Conservation (phyloP, 2,888 invertebrate genomes). For the Timema podura region DNA sequence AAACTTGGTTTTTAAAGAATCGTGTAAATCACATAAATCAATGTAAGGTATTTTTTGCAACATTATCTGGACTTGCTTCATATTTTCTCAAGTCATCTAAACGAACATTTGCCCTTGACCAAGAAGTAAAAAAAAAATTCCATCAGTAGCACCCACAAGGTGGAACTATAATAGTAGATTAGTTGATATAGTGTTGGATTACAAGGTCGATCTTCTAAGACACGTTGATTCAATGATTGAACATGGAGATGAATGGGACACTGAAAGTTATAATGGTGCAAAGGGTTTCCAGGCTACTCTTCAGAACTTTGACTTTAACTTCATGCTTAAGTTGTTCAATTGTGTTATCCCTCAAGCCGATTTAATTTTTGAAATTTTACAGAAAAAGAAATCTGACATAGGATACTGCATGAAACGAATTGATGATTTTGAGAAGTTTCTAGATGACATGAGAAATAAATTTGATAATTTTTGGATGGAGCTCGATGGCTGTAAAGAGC, state of each 20-base stretch:
- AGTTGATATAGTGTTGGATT: slow-evolving; percentile 12
- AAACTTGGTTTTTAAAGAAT: slow-evolving; percentile 14
- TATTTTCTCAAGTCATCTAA: slow-evolving; percentile 18
- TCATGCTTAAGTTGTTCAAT: slow-evolving; percentile 10
- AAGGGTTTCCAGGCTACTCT: slow-evolving; percentile 6
- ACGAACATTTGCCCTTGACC: slow-evolving; percentile 1
- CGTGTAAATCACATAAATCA: slow-evolving; percentile 4
- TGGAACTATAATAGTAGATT: slow-evolving; percentile 21
- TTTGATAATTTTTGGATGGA: background rate
- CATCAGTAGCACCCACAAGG: slow-evolving; percentile 11
- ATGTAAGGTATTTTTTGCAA: slow-evolving; percentile 15
- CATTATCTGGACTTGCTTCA: slow-evolving; percentile 3
- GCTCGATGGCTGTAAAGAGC: background rate
- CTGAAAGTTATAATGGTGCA: slow-evolving; percentile 6
- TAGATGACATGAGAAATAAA: background rate
- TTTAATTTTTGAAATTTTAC: background rate
- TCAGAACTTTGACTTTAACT: slow-evolving; percentile 14
- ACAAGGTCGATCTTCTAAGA: background rate
- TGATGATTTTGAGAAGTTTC: background rate
- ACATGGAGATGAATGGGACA: slow-evolving; percentile 15
- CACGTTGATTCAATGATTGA: slow-evolving; percentile 12
- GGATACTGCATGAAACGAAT: slow-evolving; percentile 9
- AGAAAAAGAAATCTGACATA: background rate
- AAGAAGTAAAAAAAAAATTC: slow-evolving; percentile 13
- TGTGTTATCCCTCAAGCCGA: slow-evolving; percentile 3